Evolutionary conservation across 2,113 vertebrate genomes (phyloP), one percentile per base, ranked within the genome.

Genomic region (Mesitornis unicolor): DNA sequence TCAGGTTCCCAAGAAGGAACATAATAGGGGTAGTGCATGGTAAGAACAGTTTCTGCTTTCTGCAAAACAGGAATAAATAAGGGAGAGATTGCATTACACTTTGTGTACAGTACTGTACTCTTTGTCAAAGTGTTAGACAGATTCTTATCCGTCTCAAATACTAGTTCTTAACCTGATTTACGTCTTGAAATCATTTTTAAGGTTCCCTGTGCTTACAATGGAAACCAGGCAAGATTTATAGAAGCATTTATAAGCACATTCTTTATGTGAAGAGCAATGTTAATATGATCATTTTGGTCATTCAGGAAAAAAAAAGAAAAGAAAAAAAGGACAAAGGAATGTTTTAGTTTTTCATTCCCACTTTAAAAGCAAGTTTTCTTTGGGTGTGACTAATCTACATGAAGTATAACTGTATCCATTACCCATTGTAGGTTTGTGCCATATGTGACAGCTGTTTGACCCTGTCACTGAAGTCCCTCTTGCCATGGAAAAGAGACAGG

Each of bases 1-100:
- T 97, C 92, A 93, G 95, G 93, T 97, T 97, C 95, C 95, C 92
- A 95, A 95, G 94, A 96, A 96, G 59, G 69, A 97, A 97, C 90
- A 96, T 97, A 97, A 97, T 95, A 94, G 86, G 95, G 90, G 76
- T 95, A 97, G 97, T 93, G 79, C 95, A 94, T 97, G 90, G 95
- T 93, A 97, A 96, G 96, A 97, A 97, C 87, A 97, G 76, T 96
- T 95, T 95, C 95, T 96, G 82, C 93, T 96, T 94, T 94, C 93
- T 95, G 94, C 53, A 97, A 96, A 97, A 96, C 59, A 96, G 89
- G 94, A 96, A 97, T 97, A 97, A 97, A 96, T 96, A 97, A 96
- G 75, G 48, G 67, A 94, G 48, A 47, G 90, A 90, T 93, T 87
- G 65, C 86, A 82, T 96, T 96, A 89, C 92, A 85, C 60, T 81